Base-by-base conservation (phyloP, 2,888 invertebrate genomes). In the Encarsia formosa region DNA sequence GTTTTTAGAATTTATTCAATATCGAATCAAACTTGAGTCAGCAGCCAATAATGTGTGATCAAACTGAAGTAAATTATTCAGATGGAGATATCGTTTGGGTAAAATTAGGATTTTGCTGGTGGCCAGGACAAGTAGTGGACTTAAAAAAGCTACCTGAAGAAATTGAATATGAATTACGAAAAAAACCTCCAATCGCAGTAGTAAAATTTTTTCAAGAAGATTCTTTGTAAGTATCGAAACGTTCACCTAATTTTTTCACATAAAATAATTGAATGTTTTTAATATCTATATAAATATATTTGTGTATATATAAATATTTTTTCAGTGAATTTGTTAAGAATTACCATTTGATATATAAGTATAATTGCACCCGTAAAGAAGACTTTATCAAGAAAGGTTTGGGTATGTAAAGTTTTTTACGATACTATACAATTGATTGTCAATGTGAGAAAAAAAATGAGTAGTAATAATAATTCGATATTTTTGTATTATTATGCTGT, bases 141-240 rank as follows among this genome's bases (percentile, higher is more conserved):
- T 75, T 78, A 59, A 70, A 78, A 19, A 81, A 81, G 47, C 75
- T 88, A 49, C 85, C 87, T 20, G 81, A 83, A 61, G 87, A 87
- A 66, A 77, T 87, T 61, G 75, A 84, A 55, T 74, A 76, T 40
- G 81, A 83, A 48, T 80, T 85, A 65, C 79, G 81, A 65, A 71
- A 68, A 45, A 87, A 85, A 67, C 80, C 81, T 60, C 86, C 89
- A n/a, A 82, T 90, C 62, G 87, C 86, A 47, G 83, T 86, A 64
- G 91, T 91, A 42, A 87, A 88, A 71, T 91, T 91, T 76, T 91
- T 91, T 73, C 84, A 88, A 71, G 91, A 91, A 76, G 85, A 86
- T 66, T 79, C 83, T 57, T 91, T 82, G 91, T 91, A 81, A 85
- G 88, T 49, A 32, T 35, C 6, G 13, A 11, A 11, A 9, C n/a